Evolutionary conservation across 1,140 invertebrate genomes (phyloP), one percentile per base, ranked within the genome.

Genomic region (Drosophila pruinosa): DNA sequence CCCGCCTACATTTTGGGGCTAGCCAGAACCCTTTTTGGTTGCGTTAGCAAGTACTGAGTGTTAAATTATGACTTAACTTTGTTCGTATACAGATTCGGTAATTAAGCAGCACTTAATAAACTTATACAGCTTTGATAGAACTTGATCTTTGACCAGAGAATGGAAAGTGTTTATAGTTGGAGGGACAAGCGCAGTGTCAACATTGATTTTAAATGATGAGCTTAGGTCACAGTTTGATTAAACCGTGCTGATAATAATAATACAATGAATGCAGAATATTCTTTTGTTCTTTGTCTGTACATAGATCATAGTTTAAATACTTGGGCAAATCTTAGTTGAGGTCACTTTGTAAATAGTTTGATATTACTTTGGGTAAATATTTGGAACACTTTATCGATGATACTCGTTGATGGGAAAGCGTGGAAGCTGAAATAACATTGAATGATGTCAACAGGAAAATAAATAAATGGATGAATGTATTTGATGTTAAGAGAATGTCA

Each of bases 401-500:
- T 22, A 47, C 22, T 24, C 21, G 21, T 26, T 7, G 22, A 47
- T 12, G 5, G 21, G 43, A 12, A 47, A 15, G 43, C n/a, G 4
- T 6, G 10, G 21, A 24, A 36, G 22, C 53, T 39, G 53, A 56
- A 39, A 38, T 54, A 39, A 28, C 39, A 57, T 12, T 28, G 22
- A 45, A 36, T 39, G 63, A 48, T 67, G 31, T 48, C 53, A 67
- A 34, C 43, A 67, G 8, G 63, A 57, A 39, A 34, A 47, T 10
- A 43, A 19, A 48, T 48, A 59, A 34, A 61, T 36, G 39, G 47
- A 61, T 38, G 7, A 52, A 39, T 62, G 15, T 28, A 62, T 52
- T 62, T 39, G 50, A 26, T n/a, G n/a, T 21, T 17, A 36, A 15
- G 31, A 28, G 31, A 48, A 39, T 26, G 43, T n/a, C 41, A 39